phyloP scores from a whole-genome alignment of 2,113 vertebrate species.

The Ceyx margarethae region DNA sequence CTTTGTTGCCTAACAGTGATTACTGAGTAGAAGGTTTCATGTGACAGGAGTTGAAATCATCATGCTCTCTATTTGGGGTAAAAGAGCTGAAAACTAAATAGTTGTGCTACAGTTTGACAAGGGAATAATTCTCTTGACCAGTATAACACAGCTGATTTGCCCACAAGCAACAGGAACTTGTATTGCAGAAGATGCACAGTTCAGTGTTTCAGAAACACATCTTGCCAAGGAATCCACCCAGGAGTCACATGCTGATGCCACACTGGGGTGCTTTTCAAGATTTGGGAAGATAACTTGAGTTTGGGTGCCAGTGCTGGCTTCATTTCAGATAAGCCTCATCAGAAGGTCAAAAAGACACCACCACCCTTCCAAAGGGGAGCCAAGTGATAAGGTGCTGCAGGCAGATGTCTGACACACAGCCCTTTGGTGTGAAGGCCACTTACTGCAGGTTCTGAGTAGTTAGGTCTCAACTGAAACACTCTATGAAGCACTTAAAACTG shows the following conservation, averaged over 20 bases:
- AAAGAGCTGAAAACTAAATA: not conserved
- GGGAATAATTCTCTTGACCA: not conserved
- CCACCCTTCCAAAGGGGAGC: not conserved
- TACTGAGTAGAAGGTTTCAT: not conserved
- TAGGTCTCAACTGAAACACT: not conserved
- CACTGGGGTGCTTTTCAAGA: not conserved
- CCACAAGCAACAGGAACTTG: not conserved
- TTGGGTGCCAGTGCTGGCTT: not conserved
- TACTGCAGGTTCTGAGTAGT: not conserved
- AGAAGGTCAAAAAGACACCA: not conserved
- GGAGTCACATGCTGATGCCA: not conserved
- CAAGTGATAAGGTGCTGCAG: not conserved
- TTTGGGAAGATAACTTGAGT: not conserved
- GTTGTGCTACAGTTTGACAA: not conserved
- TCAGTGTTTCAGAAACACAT: not conserved
- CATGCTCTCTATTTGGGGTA: not conserved
- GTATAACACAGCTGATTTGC: not conserved
- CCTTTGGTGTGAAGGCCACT: constrained; percentile 47
- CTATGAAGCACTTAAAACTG: constrained; percentile 25
- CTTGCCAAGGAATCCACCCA: not conserved
- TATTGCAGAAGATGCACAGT: not conserved
- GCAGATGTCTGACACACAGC: not conserved
- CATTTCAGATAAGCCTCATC: not conserved
- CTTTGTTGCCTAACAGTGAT: not conserved
- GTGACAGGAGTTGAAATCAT: not conserved